Evolutionary conservation across 2,888 invertebrate genomes (phyloP).

Genomic region (Cheilosia vernalis): DNA sequence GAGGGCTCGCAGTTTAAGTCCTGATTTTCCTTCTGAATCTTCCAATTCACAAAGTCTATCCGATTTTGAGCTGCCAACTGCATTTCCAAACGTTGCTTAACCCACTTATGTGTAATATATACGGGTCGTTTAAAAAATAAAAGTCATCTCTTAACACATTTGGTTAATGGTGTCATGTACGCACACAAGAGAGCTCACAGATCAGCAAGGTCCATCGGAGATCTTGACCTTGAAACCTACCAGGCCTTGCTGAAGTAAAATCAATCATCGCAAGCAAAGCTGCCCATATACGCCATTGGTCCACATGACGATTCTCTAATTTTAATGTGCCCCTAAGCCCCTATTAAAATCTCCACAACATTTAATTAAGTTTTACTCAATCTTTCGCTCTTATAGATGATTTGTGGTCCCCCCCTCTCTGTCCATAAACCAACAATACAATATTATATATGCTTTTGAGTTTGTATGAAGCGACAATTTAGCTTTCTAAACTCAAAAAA

Average conservation of each 20-base stretch:
- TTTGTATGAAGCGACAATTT: conserved; percentile 51
- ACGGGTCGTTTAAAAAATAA: too few species aligned
- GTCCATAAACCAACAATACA: neutral
- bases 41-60: too few species aligned
- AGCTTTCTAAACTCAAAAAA: conserved; percentile 63
- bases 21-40: too few species aligned
- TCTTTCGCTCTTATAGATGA: conserved; percentile 4
- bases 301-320: neutral
- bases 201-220: neutral
- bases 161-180: too few species aligned
- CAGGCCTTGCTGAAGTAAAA: neutral
- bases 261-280: neutral
- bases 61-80: too few species aligned
- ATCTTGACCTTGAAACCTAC: conserved; percentile 37
- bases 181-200: neutral
- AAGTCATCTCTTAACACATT: too few species aligned
- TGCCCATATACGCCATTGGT: too few species aligned
- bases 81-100: too few species aligned
- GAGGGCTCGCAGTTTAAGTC: too few species aligned
- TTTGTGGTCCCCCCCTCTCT: conserved; percentile 11
- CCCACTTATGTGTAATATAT: too few species aligned
- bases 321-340: neutral
- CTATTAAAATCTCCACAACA: neutral
- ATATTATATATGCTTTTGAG: conserved; percentile 17
- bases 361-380: conserved; percentile 38